A percentile compares a stretch with the other conserved stretches of the same genome.
Conservation (phyloP, 2,113 vertebrate genomes). For the Xenopus tropicalis region UCB_Xtro_10.0 CM004450.2:90119001-90119500, state of each 20-base stretch:
- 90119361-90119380: constrained; percentile 46
- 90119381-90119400: constrained; percentile 54
- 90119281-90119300: constrained; percentile 53
- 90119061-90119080: too few relatives aligned
- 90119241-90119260: constrained; percentile 52
- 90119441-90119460: constrained; percentile 53
- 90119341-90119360: constrained; percentile 57
- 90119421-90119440: constrained; percentile 59
- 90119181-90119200: constrained; percentile 23
- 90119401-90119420: constrained; percentile 55
- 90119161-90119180: constrained; percentile 29
- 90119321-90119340: constrained; percentile 51
- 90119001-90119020: too few relatives aligned
- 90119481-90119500: constrained; percentile 56
- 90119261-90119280: constrained; percentile 49
- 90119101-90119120: too few relatives aligned
- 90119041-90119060: too few relatives aligned
- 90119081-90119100: too few relatives aligned
- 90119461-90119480: constrained; percentile 54
- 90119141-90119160: constrained; percentile 4
- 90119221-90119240: constrained; percentile 34
- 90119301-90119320: constrained; percentile 57
- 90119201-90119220: constrained; percentile 21
- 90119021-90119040: too few relatives aligned
- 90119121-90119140: too few relatives aligned